phyloP scores from a whole-genome alignment of 1,140 invertebrate genomes.

The Brachionus plicatilis region DNA sequence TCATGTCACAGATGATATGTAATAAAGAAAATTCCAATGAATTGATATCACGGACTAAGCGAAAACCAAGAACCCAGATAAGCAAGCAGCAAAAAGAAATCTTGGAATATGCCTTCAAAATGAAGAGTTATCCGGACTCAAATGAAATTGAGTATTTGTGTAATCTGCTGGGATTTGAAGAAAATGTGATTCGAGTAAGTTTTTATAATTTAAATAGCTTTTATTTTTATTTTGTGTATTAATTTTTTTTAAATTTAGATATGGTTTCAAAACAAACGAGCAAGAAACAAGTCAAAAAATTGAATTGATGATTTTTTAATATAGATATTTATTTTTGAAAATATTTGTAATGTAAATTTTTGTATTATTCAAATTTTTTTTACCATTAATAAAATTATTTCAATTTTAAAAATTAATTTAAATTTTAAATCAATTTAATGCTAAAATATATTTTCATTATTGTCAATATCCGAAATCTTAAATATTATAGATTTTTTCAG shows the following conservation, averaged over 20 bases:
- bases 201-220: background rate
- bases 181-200: constrained; percentile 38
- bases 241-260: constrained; percentile 11
- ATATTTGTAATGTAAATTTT: background rate
- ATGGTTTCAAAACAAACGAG: constrained; percentile 39
- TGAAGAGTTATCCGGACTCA: constrained; percentile 29
- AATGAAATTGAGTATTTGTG: constrained; percentile 36
- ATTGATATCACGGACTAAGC: constrained; percentile 3
- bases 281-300: constrained; percentile 13
- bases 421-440: too few relatives aligned
- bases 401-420: too few relatives aligned
- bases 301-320: background rate
- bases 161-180: constrained; percentile 26
- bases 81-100: constrained; percentile 32
- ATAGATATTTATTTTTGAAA: background rate
- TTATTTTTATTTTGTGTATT: background rate
- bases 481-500: too few relatives aligned
- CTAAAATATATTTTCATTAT: too few relatives aligned
- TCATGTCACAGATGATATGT: background rate
- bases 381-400: too few relatives aligned
- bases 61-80: constrained; percentile 37
- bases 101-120: constrained; percentile 29
- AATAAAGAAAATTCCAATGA: constrained; percentile 27
- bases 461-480: too few relatives aligned
- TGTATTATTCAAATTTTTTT: background rate